Base-by-base conservation (phyloP, 2,797 vertebrate genomes). In the Pangasius larnaudii region DNA sequence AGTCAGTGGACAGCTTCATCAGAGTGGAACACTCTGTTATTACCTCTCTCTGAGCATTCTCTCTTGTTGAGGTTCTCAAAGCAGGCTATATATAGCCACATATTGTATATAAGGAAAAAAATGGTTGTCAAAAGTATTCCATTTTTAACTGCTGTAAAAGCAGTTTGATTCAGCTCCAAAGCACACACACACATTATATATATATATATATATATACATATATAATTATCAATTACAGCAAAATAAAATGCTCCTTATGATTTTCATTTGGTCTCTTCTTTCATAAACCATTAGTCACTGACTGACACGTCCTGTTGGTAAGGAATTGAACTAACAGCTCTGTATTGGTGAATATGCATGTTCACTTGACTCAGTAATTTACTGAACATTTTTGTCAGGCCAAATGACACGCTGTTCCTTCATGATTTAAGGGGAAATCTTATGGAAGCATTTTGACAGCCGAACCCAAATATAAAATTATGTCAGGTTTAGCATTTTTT, bases 381-480 rank as follows among this genome's bases (percentile, higher is more conserved):
- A 92, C 27, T 51, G 74, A 39, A 86, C 86, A 92, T 85, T 88
- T 88, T 39, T 88, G 90, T 88, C 81, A 79, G 91, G 85, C 89
- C 82, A 91, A 91, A 91, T 91, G 92, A 90, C 90, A 88, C 87
- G 71, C 91, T 84, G 87, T 89, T 87, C 84, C 92, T 91, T 90
- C 90, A 88, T 93, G 92, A 95, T 92, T 94, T 90, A 91, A 77
- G 84, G 89, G 90, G 89, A 91, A 93, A 89, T 91, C 92, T 89
- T 91, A 91, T 90, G 90, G 93, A 92, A 82, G 84, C 88, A 91
- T 91, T 94, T 94, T 93, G 93, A 93, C 94, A 92, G 89, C 89
- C 87, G 86, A 91, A 86, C 93, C 93, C 91, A 90, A 86, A 79
- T 84, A 87, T 91, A 93, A 91, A 92, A 87, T 93, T 89, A 88